Evolutionary conservation across 1,140 invertebrate genomes (phyloP).

Genomic region (Solenopsis invicta): DNA sequence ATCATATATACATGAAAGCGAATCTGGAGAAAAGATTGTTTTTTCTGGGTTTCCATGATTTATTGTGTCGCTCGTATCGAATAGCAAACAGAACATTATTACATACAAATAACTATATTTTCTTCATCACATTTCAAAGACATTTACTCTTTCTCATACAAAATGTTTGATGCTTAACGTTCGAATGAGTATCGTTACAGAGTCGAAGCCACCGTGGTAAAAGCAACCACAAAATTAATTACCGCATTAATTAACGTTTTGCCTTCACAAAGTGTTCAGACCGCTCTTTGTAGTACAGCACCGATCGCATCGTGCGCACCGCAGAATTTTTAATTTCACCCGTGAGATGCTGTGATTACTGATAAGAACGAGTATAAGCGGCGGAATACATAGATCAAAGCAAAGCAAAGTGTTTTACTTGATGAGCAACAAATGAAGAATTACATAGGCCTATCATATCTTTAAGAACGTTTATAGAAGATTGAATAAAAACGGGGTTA

Average conservation of each 20-base stretch:
- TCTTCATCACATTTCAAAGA: background rate
- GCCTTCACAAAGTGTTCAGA: constrained; percentile 47
- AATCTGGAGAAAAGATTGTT: background rate
- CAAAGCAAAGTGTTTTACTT: constrained; percentile 3
- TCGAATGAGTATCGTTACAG: constrained; percentile 42
- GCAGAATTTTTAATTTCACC: constrained; percentile 55
- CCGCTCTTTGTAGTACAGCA: constrained; percentile 52
- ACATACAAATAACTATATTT: background rate
- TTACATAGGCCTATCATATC: background rate
- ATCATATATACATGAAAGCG: background rate
- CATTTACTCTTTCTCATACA: background rate
- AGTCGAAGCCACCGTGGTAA: constrained; percentile 4
- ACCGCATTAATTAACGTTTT: constrained; percentile 63
- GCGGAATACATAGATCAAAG: constrained; percentile 29
- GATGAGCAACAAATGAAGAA: background rate
- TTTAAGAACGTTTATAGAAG: background rate
- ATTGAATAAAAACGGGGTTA: constrained; percentile 5
- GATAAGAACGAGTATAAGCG: constrained; percentile 41
- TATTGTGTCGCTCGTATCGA: background rate
- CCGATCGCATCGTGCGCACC: constrained; percentile 35
- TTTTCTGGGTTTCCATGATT: background rate
- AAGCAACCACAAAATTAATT: constrained; percentile 63
- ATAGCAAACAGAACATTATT: background rate
- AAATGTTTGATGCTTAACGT: constrained; percentile 37
- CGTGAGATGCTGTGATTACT: constrained; percentile 25